Conservation (phyloP, 2,113 vertebrate species). For the Lamprologus tigripictilis region DNA sequence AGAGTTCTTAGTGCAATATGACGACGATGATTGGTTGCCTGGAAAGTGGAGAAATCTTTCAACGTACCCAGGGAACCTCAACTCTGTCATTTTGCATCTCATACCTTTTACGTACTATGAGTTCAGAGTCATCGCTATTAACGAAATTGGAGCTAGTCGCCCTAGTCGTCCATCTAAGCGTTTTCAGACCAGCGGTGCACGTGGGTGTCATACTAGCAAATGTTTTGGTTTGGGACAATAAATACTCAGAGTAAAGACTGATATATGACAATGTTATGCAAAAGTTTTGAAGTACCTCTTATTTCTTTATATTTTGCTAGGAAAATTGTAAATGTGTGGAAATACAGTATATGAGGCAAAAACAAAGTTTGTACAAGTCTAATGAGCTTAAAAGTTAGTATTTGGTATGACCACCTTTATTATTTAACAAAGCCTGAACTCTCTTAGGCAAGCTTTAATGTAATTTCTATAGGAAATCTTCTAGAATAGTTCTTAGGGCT, state of each 20-base stretch:
- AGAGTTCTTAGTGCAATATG: constrained; percentile 90
- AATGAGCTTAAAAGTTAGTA: not conserved
- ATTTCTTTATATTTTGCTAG: not conserved
- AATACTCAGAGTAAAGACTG: not conserved
- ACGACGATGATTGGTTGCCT: constrained; percentile 84
- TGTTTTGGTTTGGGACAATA: not conserved
- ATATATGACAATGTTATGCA: not conserved
- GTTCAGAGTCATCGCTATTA: constrained; percentile 88
- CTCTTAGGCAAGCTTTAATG: not conserved
- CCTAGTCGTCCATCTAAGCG: constrained; percentile 82
- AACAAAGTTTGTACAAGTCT: not conserved
- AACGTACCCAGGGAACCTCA: constrained; percentile 82
- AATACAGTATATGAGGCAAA: not conserved
- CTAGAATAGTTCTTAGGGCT: not conserved
- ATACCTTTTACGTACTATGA: constrained; percentile 89
- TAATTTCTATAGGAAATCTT: not conserved
- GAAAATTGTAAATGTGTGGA: not conserved
- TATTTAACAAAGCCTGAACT: not conserved
- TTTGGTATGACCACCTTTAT: not conserved
- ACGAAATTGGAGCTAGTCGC: constrained; percentile 85
- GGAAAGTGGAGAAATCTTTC: constrained; percentile 89
- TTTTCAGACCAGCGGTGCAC: constrained; percentile 88
- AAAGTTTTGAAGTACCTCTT: not conserved
- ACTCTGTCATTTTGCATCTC: constrained; percentile 83
- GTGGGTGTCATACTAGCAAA: constrained; percentile 66